Conservation (phyloP, 2,113 vertebrate species). For the Mirza zaza region DNA sequence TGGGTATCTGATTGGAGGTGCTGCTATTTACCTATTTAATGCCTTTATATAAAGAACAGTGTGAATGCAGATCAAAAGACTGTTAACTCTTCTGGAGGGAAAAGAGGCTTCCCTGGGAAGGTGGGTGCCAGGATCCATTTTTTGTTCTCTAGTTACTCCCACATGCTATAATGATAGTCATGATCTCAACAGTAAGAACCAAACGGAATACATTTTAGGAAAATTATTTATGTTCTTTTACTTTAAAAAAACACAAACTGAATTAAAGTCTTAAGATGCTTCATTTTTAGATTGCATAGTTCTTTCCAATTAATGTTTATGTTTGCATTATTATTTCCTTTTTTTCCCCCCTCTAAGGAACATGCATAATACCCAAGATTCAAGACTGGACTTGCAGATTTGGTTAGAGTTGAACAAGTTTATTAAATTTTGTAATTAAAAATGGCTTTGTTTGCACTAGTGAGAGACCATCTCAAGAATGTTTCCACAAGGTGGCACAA, state of each 20-base stretch:
- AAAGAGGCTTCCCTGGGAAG: not conserved
- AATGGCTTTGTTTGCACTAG: slow-evolving; percentile 9
- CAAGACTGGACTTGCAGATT: slow-evolving; percentile 48
- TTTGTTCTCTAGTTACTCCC: slow-evolving; percentile 1
- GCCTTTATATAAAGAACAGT: not conserved
- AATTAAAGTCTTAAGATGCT: slow-evolving; percentile 41
- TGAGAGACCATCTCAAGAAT: slow-evolving; percentile 33
- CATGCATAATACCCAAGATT: slow-evolving; percentile 15
- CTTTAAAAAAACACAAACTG: not conserved
- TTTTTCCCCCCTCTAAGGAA: not conserved
- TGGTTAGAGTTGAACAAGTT: slow-evolving; percentile 26
- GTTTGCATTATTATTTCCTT: not conserved
- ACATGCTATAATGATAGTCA: not conserved
- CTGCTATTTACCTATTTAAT: not conserved
- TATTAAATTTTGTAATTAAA: slow-evolving; percentile 62
- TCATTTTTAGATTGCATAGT: not conserved
- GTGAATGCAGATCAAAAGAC: not conserved
- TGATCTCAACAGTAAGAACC: not conserved
- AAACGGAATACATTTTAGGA: not conserved
- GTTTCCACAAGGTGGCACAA: slow-evolving; percentile 10
- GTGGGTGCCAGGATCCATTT: not conserved
- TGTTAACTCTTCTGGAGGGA: not conserved
- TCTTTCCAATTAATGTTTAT: slow-evolving; percentile 9
- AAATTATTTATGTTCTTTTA: slow-evolving; percentile 14
- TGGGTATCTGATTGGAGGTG: not conserved